phyloP scores from a whole-genome alignment of 1,140 invertebrate genomes.

The Caenorhabditis remanei region DNA sequence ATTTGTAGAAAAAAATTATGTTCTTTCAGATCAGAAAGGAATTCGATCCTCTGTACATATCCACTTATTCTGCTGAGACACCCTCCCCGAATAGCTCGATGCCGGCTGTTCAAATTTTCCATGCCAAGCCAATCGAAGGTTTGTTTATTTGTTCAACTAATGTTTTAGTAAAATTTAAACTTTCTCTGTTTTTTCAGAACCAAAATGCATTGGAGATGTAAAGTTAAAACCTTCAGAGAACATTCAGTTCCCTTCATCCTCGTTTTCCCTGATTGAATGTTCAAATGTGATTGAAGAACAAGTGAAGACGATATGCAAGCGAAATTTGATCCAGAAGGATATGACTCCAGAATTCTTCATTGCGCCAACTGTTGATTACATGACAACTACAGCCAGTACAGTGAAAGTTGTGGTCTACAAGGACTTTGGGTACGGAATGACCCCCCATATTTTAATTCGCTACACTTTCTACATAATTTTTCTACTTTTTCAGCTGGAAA shows the following conservation, averaged over 20 bases:
- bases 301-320: slow-evolving; percentile 26
- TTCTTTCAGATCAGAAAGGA: slow-evolving; percentile 57
- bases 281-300: slow-evolving; percentile 38
- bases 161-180: neutral
- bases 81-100: neutral
- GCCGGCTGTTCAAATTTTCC: slow-evolving; percentile 28
- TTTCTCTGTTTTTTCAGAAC: too few species aligned
- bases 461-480: neutral
- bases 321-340: slow-evolving; percentile 12
- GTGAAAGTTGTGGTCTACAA: slow-evolving; percentile 62
- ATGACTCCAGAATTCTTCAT: slow-evolving; percentile 59
- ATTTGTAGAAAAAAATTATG: neutral
- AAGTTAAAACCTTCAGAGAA: neutral
- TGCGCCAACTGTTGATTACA: slow-evolving; percentile 59
- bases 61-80: slow-evolving; percentile 35
- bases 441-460: neutral
- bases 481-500: slow-evolving; percentile 43
- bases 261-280: slow-evolving; percentile 24
- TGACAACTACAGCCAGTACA: slow-evolving; percentile 56
- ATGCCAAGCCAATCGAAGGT: slow-evolving; percentile 22
- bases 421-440: slow-evolving; percentile 47
- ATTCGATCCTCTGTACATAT: slow-evolving; percentile 55
- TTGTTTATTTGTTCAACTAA: neutral
- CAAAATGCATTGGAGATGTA: neutral
- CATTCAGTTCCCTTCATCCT: slow-evolving; percentile 37